phyloP scores from a whole-genome alignment of 2,888 invertebrate species.

The Sphecodes monilicornis region DNA sequence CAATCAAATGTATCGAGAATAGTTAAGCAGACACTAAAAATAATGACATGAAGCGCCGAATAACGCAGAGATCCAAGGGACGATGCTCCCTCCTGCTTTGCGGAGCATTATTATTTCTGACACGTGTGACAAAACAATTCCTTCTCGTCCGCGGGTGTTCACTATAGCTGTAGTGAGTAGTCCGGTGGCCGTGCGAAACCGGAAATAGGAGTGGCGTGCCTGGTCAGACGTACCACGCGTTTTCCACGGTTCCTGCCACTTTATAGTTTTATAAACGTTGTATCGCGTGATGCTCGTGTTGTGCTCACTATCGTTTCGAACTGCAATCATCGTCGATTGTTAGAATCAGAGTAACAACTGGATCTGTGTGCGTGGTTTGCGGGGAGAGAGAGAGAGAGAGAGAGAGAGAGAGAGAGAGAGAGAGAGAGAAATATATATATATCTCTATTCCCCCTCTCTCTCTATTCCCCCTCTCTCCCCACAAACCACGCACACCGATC shows the following conservation, averaged over 20 bases:
- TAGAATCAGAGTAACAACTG: conserved; percentile 8
- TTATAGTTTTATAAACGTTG: conserved; percentile 29
- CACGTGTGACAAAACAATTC: conserved; percentile 42
- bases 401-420: not conserved
- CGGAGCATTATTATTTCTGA: conserved; percentile 26
- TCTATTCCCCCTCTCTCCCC: not conserved
- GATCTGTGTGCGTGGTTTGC: not conserved
- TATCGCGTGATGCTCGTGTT: conserved; percentile 16
- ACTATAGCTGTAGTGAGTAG: not conserved
- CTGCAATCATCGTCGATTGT: conserved; percentile 14
- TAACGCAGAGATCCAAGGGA: not conserved
- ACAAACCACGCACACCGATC: not conserved
- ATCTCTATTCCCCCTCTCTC: not conserved
- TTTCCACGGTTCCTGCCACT: conserved; percentile 25
- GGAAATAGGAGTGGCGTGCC: conserved; percentile 52
- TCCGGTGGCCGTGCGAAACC: conserved; percentile 29
- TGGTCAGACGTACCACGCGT: not conserved
- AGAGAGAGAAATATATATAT: not conserved
- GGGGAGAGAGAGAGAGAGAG: not conserved
- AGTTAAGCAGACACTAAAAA: not conserved
- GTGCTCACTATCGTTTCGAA: not conserved
- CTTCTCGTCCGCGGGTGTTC: not conserved
- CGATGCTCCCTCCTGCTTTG: not conserved
- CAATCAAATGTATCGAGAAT: not conserved
- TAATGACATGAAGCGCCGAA: not conserved